Evolutionary conservation across 2,888 invertebrate species (phyloP).

Genomic region (Siphlonurus alternatus): DNA sequence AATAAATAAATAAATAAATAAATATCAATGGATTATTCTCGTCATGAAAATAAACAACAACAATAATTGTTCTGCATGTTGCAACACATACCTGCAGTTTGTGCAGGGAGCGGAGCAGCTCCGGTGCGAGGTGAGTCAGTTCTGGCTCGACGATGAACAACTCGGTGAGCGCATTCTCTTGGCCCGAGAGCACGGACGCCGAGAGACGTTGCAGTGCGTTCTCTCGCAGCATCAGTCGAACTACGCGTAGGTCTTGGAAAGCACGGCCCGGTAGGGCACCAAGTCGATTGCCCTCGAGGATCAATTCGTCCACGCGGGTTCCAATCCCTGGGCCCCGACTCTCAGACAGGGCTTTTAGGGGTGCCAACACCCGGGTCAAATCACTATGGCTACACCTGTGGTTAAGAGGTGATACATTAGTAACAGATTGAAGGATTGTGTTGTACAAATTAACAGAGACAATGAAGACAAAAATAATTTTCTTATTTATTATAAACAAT

Average conservation of each 20-base stretch:
- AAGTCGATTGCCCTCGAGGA: conserved; percentile 72
- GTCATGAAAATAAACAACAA: too few species aligned
- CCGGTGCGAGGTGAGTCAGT: conserved; percentile 23
- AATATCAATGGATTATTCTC: too few species aligned
- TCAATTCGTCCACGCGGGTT: conserved; percentile 62
- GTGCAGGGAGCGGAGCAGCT: neutral
- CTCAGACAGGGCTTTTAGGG: conserved; percentile 42
- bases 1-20: too few species aligned
- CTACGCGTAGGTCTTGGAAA: conserved; percentile 56
- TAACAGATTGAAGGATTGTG: too few species aligned
- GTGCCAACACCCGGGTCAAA: conserved; percentile 54
- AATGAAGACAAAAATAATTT: too few species aligned
- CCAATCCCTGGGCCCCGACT: conserved; percentile 21
- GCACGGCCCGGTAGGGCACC: conserved; percentile 60
- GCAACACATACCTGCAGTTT: neutral
- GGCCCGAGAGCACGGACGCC: conserved; percentile 60
- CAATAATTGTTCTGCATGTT: neutral
- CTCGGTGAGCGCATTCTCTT: conserved; percentile 61
- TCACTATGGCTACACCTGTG: conserved; percentile 84
- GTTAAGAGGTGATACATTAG: too few species aligned
- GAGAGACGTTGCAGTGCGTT: conserved; percentile 69
- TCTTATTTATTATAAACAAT: too few species aligned
- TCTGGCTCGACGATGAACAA: conserved; percentile 73
- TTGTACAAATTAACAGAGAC: too few species aligned
- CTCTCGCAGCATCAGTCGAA: conserved; percentile 65